Conservation (phyloP, 2,888 invertebrate species). For the Drosophila koepferae region DNA sequence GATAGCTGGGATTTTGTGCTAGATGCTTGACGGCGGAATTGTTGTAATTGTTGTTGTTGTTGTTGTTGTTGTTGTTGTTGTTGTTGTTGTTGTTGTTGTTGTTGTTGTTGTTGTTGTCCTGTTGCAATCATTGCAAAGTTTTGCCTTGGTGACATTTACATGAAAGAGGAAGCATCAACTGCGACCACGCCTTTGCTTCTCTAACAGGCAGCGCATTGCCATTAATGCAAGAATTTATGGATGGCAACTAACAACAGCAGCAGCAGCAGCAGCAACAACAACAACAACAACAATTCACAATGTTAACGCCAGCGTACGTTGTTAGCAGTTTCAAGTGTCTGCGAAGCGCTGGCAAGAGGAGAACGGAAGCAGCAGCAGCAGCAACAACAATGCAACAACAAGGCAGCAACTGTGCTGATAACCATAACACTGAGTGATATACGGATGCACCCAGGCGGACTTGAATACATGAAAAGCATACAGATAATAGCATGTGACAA, state of each 20-base stretch:
- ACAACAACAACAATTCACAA: slow-evolving; percentile 52
- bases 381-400: slow-evolving; percentile 56
- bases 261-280: slow-evolving; percentile 42
- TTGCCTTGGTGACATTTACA: slow-evolving; percentile 71
- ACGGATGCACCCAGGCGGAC: slow-evolving; percentile 45
- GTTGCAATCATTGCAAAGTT: slow-evolving; percentile 58
- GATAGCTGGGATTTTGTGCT: slow-evolving; percentile 44
- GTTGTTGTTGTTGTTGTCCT: slow-evolving; percentile 13
- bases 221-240: slow-evolving; percentile 78
- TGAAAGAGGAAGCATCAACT: slow-evolving; percentile 69
- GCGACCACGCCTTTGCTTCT: slow-evolving; percentile 53
- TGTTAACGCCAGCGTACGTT: slow-evolving; percentile 75
- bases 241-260: slow-evolving; percentile 68
- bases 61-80: slow-evolving; percentile 11
- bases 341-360: slow-evolving; percentile 39
- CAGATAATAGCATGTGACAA: neutral
- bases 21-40: neutral
- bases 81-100: neutral
- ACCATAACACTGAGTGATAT: slow-evolving; percentile 80
- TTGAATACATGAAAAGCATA: neutral
- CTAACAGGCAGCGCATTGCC: slow-evolving; percentile 54
- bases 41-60: neutral
- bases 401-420: slow-evolving; percentile 73
- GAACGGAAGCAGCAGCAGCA: slow-evolving; percentile 31
- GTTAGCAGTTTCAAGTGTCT: slow-evolving; percentile 76